A percentile compares a stretch with the other conserved stretches of the same genome.
Conservation (phyloP, 1,140 invertebrate species). For the Vanessa atalanta region DNA sequence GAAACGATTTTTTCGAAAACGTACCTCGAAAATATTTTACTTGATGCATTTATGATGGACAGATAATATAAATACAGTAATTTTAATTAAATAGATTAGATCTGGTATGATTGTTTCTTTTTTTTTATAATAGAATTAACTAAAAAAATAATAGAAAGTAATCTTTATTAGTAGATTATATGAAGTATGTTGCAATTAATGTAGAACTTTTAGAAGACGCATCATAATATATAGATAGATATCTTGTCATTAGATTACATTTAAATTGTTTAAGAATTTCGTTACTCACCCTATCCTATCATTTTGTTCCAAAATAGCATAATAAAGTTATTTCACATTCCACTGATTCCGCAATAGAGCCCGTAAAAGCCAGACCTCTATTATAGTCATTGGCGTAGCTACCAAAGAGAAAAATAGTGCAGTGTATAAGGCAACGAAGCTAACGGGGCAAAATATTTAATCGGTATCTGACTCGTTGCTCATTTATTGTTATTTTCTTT, state of each 20-base stretch:
- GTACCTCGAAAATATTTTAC: not conserved
- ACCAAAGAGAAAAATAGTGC: too few relatives aligned
- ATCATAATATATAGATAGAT: not conserved
- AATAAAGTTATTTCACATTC: too few relatives aligned
- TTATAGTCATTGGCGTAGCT: too few relatives aligned
- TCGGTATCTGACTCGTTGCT: too few relatives aligned
- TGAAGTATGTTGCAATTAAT: constrained; percentile 1
- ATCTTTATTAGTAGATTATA: not conserved
- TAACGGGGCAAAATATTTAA: too few relatives aligned
- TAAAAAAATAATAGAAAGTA: not conserved
- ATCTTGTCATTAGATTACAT: not conserved
- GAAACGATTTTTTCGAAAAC: not conserved
- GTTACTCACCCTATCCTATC: not conserved
- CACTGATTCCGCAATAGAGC: too few relatives aligned
- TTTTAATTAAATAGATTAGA: not conserved
- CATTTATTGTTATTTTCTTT: too few relatives aligned
- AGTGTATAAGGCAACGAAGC: too few relatives aligned
- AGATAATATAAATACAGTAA: not conserved
- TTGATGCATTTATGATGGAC: not conserved
- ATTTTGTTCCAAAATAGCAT: not conserved
- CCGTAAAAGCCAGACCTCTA: too few relatives aligned
- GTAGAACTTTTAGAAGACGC: not conserved
- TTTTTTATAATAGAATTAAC: not conserved
- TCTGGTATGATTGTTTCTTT: not conserved
- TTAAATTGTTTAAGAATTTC: not conserved